Evolutionary conservation across 2,113 vertebrate species (phyloP).

Genomic region (Piprites chloris): DNA sequence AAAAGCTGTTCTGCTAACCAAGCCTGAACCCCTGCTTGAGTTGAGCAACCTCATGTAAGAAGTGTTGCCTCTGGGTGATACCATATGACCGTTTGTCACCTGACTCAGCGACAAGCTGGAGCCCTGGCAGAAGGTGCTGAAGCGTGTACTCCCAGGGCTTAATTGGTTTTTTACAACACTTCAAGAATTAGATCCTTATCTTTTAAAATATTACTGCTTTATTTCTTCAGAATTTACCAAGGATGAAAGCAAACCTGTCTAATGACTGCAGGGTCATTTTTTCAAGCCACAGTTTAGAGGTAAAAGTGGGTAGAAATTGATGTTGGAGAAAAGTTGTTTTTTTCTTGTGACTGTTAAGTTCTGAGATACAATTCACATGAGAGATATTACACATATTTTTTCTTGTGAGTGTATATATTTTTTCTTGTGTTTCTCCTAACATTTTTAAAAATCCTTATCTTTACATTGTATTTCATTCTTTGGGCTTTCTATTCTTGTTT

Average conservation of each 20-base stretch:
- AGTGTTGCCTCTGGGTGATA: conserved; percentile 11
- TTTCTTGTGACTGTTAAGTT: not conserved
- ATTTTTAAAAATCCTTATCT: not conserved
- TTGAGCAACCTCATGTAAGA: conserved; percentile 30
- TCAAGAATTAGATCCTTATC: not conserved
- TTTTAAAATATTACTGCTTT: not conserved
- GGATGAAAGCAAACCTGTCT: not conserved
- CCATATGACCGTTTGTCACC: not conserved
- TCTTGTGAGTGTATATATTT: not conserved
- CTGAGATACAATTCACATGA: not conserved
- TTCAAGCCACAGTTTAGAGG: not conserved
- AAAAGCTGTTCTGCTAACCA: conserved; percentile 13
- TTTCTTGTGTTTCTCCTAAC: not conserved
- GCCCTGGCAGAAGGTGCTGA: conserved; percentile 43
- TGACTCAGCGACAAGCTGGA: conserved; percentile 47
- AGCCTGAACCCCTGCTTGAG: not conserved
- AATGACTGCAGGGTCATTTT: not conserved
- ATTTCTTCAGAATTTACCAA: not conserved
- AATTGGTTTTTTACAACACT: not conserved
- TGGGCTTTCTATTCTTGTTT: not conserved
- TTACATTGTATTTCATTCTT: not conserved
- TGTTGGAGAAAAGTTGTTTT: not conserved
- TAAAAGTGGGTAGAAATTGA: not conserved
- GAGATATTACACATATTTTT: not conserved
- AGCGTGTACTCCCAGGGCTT: not conserved